Base-by-base conservation (phyloP, 2,888 invertebrate genomes). In the Cheilosia urbana region DNA sequence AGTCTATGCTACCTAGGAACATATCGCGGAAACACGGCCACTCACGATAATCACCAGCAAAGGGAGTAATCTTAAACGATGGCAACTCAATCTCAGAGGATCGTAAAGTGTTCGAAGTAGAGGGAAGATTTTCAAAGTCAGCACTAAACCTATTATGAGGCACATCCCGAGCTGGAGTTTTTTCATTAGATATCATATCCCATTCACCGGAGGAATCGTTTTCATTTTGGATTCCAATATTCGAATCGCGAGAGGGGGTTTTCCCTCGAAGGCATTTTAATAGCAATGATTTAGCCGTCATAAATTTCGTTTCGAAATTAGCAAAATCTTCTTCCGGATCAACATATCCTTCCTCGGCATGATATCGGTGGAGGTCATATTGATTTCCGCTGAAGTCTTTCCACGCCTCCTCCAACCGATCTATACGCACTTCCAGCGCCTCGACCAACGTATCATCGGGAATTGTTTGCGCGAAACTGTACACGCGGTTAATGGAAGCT, bases 291-390 rank as follows among this genome's bases (percentile, higher is more conserved):
- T 65, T 65, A 30, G 37, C 65, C 11, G 34, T 17, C 6, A 55
- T 42, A 13, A 19, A 66, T 40, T 66, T 66, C 1, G 1, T 6
- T 27, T 66, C 53, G 11, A 51, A 21, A 2, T 1, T 37, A 27
- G n/a, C 55, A 42, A 68, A 68, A 5, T 55, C 68, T 24, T 24
- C n/a, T 55, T 68, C 55, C 27, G 42, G 68, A 42, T 68, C 68
- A n/a, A 68, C 55, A 15, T 68, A 53, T 17, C 42, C 55, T 27
- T 68, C 55, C 13, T 42, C 53, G 17, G 24, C 13, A 34, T 65
- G 51, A 30, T 27, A 11, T 65, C 49, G 49, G 30, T 34, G 42
- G 15, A 55, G n/a, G 13, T 9, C 45, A 19, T 34, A 66, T 15
- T 42, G 53, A 69, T 45, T 45, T 30, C 5, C 57, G 17, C 40